Conservation (phyloP, 2,888 invertebrate species). For the Didymodactylos carnosus region DNA sequence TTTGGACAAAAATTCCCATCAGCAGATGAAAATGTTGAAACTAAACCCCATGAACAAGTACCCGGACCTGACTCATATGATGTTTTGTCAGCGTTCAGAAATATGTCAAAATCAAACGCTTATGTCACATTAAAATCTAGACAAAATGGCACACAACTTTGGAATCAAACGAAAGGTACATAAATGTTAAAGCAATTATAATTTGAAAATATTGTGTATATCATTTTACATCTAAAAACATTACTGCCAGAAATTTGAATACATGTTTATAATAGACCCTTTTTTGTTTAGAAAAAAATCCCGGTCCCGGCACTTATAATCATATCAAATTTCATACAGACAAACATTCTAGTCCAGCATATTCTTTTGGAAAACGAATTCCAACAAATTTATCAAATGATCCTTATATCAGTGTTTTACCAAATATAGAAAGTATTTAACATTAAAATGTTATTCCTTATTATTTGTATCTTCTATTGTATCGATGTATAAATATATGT, state of each 20-base stretch:
- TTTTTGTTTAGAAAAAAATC: neutral
- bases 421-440: neutral
- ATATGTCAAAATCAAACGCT: neutral
- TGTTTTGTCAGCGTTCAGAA: neutral
- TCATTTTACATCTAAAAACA: too few species aligned
- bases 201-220: neutral
- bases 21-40: too few species aligned
- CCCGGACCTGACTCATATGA: neutral
- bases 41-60: neutral
- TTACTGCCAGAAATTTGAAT: too few species aligned
- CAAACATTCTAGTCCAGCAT: conserved; percentile 5
- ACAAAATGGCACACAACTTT: neutral
- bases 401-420: neutral
- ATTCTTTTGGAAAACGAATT: neutral
- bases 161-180: neutral
- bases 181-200: neutral
- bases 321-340: neutral
- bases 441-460: too few species aligned
- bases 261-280: too few species aligned
- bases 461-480: too few species aligned
- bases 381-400: neutral
- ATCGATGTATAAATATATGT: too few species aligned
- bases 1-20: neutral
- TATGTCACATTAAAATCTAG: neutral
- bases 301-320: conserved; percentile 9